These are phyloP conservation scores for Caenorhabditis zanzibari DNA, from an alignment of 2,888 invertebrate species.

Conservation along the genomic window DNA sequence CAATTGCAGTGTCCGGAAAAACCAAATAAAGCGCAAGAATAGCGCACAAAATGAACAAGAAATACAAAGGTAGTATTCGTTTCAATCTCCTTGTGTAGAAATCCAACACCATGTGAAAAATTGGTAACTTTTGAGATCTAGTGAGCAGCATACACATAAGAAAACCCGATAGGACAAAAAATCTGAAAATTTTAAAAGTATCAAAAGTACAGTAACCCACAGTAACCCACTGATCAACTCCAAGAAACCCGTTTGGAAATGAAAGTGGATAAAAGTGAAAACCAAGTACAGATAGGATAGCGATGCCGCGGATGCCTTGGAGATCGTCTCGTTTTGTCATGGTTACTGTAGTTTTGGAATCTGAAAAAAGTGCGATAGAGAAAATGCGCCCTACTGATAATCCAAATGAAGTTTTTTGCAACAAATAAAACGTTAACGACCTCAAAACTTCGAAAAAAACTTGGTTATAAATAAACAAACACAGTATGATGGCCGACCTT, in stretches of 20 bases:
- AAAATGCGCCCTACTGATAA: too few relatives aligned
- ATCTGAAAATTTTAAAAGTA: slow-evolving; percentile 13
- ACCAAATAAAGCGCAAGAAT: slow-evolving; percentile 28
- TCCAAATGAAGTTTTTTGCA: too few relatives aligned
- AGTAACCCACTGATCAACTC: slow-evolving; percentile 65
- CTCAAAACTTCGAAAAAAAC: too few relatives aligned
- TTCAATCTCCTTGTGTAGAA: slow-evolving; percentile 38
- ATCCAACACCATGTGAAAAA: background rate
- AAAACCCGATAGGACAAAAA: slow-evolving; percentile 48
- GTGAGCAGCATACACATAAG: slow-evolving; percentile 48
- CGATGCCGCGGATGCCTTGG: slow-evolving; percentile 64
- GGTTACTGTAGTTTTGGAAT: too few relatives aligned
- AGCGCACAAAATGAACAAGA: slow-evolving; percentile 20
- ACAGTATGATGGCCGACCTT: too few relatives aligned
- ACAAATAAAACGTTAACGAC: too few relatives aligned
- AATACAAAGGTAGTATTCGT: slow-evolving; percentile 47
- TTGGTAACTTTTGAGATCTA: slow-evolving; percentile 7
- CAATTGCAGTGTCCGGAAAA: slow-evolving; percentile 29
- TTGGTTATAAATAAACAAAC: too few relatives aligned
- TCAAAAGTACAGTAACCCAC: background rate
- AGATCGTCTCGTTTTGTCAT: slow-evolving; percentile 24
- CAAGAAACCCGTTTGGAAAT: slow-evolving; percentile 66
- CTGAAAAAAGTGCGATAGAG: too few relatives aligned
- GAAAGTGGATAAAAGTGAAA: slow-evolving; percentile 65
- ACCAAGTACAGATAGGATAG: slow-evolving; percentile 58